These are phyloP conservation scores for Hermaeophaga mercurialis DNA, from an alignment of 2,888 invertebrate species.

Conservation along the genomic window DNA sequence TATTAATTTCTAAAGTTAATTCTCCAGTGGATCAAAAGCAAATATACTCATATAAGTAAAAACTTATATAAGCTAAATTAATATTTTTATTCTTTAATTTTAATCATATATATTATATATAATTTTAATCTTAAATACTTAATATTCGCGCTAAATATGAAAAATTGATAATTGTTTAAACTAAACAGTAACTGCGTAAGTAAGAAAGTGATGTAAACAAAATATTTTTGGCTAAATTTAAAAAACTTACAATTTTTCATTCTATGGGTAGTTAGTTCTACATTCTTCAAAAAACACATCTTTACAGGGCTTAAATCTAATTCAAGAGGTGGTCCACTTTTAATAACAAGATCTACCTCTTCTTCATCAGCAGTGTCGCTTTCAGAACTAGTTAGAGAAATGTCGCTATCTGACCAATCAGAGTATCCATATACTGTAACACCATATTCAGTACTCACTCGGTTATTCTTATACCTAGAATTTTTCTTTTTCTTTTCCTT, in stretches of 20 bases:
- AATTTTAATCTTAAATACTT: too few relatives aligned
- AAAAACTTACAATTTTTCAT: constrained; percentile 65
- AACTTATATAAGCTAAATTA: too few relatives aligned
- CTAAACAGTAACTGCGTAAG: not conserved
- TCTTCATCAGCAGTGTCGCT: constrained; percentile 60
- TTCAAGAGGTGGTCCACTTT: constrained; percentile 62
- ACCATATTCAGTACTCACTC: constrained; percentile 47
- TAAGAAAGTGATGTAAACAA: not conserved
- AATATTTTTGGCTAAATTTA: too few relatives aligned
- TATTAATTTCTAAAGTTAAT: not conserved
- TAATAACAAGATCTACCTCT: constrained; percentile 59
- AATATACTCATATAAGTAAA: too few relatives aligned
- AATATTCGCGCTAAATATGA: too few relatives aligned
- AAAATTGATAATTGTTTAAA: too few relatives aligned
- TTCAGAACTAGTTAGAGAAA: constrained; percentile 59
- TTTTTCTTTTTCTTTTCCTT: constrained; percentile 13
- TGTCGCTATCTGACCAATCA: constrained; percentile 56
- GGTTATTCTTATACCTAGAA: constrained; percentile 17
- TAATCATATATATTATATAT: too few relatives aligned
- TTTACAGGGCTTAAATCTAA: constrained; percentile 61
- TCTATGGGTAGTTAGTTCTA: constrained; percentile 67
- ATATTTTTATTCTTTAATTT: too few relatives aligned
- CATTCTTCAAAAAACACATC: constrained; percentile 65
- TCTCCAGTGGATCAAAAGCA: too few relatives aligned
- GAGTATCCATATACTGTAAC: constrained; percentile 51